Percentiles rank a stretch among this genome's conserved stretches.
Conservation (phyloP, 1,140 invertebrate genomes). For the Colletes latitarsis region DNA sequence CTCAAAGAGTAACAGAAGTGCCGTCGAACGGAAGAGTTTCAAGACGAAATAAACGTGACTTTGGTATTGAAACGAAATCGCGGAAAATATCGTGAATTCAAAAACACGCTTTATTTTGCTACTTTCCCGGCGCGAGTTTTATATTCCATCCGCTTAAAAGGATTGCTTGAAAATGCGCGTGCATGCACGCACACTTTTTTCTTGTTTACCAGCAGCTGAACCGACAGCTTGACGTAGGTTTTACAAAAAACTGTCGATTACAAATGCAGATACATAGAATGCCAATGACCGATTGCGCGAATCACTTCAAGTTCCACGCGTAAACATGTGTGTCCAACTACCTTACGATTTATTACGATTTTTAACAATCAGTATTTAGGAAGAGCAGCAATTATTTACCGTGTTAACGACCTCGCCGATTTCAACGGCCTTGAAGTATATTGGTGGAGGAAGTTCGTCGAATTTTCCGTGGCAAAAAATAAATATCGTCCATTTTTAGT, state of each 20-base stretch:
- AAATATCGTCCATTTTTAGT: too few relatives aligned
- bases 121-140: too few relatives aligned
- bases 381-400: too few relatives aligned
- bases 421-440: too few relatives aligned
- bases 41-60: neutral
- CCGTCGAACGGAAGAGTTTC: neutral
- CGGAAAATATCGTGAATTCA: neutral
- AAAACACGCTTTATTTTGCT: neutral
- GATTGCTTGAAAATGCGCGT: neutral
- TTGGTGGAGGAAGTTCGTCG: too few relatives aligned
- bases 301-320: neutral
- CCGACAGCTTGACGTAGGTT: constrained; percentile 16
- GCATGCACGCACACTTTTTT: neutral
- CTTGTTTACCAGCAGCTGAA: neutral
- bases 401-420: too few relatives aligned
- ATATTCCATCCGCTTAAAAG: neutral
- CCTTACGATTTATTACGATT: neutral
- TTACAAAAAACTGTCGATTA: constrained; percentile 13
- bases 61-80: neutral
- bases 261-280: constrained; percentile 26
- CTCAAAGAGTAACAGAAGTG: neutral
- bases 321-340: neutral
- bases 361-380: neutral
- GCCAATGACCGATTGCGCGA: constrained; percentile 52
- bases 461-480: too few relatives aligned